These are phyloP conservation scores for Siderastrea siderea DNA, from an alignment of 92 coral and sea anemone species.

Conservation along the genomic window DNA sequence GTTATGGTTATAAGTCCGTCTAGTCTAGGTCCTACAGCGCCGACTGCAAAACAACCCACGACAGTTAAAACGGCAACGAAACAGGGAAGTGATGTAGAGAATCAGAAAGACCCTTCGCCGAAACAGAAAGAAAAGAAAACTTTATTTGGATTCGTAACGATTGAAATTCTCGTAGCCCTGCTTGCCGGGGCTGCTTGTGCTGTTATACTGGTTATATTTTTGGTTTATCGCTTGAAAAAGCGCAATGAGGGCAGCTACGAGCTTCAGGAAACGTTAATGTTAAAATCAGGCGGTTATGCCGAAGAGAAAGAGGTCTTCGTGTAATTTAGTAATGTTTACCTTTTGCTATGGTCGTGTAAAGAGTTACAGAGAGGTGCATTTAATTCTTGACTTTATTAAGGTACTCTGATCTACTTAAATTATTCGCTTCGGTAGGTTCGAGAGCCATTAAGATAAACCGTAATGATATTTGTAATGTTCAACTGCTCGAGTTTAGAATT, in stretches of 20 bases:
- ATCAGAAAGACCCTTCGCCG: constrained; percentile 15
- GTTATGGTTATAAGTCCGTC: neutral
- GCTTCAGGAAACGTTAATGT: constrained; percentile 78
- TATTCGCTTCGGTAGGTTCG: neutral
- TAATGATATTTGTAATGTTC: neutral
- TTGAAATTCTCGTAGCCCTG: constrained; percentile 86
- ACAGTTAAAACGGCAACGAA: constrained; percentile 11
- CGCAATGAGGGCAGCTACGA: constrained; percentile 92
- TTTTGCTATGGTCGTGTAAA: neutral
- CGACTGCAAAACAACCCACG: neutral
- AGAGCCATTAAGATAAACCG: neutral
- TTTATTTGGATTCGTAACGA: constrained; percentile 82
- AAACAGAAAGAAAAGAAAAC: constrained; percentile 45
- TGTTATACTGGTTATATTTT: constrained; percentile 75
- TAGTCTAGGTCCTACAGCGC: neutral
- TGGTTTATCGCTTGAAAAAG: constrained; percentile 88
- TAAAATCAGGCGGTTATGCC: constrained; percentile 68
- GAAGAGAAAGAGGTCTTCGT: constrained; percentile 93
- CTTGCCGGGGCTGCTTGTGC: constrained; percentile 90
- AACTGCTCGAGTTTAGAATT: neutral
- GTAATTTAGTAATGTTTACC: constrained; percentile 48
- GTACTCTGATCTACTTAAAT: neutral
- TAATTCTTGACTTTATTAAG: neutral
- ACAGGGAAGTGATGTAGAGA: neutral
- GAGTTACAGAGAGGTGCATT: neutral